Base-by-base conservation (phyloP, 1,140 invertebrate genomes). In the Oreohelix idahoensis region DNA sequence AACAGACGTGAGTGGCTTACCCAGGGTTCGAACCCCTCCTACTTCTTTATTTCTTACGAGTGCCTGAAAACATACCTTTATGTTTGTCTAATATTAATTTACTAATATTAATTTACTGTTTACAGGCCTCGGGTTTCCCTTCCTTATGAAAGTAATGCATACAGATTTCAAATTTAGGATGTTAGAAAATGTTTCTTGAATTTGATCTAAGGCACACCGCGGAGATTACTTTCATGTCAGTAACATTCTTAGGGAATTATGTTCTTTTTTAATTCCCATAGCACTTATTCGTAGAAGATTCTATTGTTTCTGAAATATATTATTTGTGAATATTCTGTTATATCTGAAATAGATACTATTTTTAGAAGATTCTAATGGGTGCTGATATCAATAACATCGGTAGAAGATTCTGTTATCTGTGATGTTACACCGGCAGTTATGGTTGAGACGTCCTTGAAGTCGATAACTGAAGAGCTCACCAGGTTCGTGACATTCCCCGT, bases 381-480 rank as follows among this genome's bases (percentile, higher is more conserved):
- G 8, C 2, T 58, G 26, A 36, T 8, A 38, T 75, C 39, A 75
- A 38, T 42, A 42, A 26, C 76, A 78, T 0, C 51, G 26, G 49
- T 78, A 78, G 29, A 58, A 29, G 32, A 78, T 78, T 29, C 8
- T 78, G 51, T 53, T 78, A 15, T 78, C 76, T 36, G 45, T 78
- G 51, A 78, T 78, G 49, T 78, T 53, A 36, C 76, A 78, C 4
- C 36, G 45, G 51, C 76, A 78, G 76, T 78, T 58, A 23, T 78
- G n/a, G 45, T 53, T 45, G 4, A 78, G 29, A 5, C 45, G 49
- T 4, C 53, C 53, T 1, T 78, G 45, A 23, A 78, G 45, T 5
- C 53, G 76, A 38, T 58, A 53, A 36, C 49, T 58, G 76, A 78
- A 78, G 45, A 39, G 17, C 8, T 51, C 53, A 8, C 76, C 76